Evolutionary conservation across 2,113 vertebrate genomes (phyloP), one percentile per base, ranked within the genome.

Genomic region (Puffinus mauretanicus): DNA sequence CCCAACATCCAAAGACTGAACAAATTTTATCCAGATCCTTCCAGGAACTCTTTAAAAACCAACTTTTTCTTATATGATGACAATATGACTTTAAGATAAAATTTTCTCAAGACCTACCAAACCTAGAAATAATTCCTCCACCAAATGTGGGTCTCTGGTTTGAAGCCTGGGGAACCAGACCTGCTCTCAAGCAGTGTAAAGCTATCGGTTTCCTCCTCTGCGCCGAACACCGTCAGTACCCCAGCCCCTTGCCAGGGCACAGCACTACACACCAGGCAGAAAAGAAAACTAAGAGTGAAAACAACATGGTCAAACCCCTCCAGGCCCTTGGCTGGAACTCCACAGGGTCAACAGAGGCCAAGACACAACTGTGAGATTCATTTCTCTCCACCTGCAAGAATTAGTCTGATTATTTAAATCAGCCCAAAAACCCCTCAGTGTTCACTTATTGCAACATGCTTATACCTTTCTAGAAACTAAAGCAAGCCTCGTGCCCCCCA

Each of bases 321-420:
- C 49, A 65, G 52, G 29, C 54, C 36, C 55, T 88, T 67, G 62
- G 66, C 71, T 77, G 38, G 55, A 96, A 36, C 60, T 73, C 65
- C 76, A 49, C n/a, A 12, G 34, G 65, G 49, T 71, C 82, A 73
- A 27, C 25, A 83, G 72, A 70, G 82, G 67, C 64, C 75, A 81
- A 82, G 64, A 49, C n/a, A 65, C 34, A 82, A 64, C 46, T 21
- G 7, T 18, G 64, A 77, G 58, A 81, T 84, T 76, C 13, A 52
- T 88, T 94, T 87, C 61, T 71, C 40, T 84, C 38, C 65, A 93
- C 44, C 69, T 96, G 65, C 40, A 81, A 76, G 83, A 91, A 76
- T 67, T 67, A 51, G 47, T 36, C 60, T 52, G n/a, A 75, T 88
- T 58, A 81, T 60, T 81, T 86, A 78, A 86, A 90, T 86, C 22